phyloP scores from a whole-genome alignment of 2,797 vertebrate genomes.

The Gambusia yucatana region DNA sequence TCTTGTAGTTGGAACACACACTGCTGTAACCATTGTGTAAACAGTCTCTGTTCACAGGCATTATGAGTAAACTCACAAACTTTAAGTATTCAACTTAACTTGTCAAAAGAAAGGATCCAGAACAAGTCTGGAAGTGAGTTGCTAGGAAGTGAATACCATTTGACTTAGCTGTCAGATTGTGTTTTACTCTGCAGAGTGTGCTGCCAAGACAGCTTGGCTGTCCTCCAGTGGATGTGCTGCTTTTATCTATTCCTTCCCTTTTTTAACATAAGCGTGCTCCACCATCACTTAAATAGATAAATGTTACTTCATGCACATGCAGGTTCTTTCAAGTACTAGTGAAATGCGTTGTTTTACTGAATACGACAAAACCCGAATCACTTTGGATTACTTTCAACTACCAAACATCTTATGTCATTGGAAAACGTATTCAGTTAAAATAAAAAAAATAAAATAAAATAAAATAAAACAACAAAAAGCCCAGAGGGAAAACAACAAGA shows the following conservation, averaged over 20 bases:
- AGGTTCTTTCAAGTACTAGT: conserved; percentile 61
- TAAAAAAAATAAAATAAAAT: not conserved
- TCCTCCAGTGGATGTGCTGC: conserved; percentile 66
- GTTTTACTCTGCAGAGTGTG: conserved; percentile 66
- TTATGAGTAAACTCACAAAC: conserved; percentile 56
- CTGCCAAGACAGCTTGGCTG: conserved; percentile 63
- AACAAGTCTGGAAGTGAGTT: conserved; percentile 64
- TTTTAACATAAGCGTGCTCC: conserved; percentile 23
- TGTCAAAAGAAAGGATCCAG: conserved; percentile 61
- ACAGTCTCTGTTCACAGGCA: conserved; percentile 59
- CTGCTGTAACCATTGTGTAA: conserved; percentile 55
- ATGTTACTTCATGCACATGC: conserved; percentile 19
- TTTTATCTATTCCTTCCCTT: conserved; percentile 69
- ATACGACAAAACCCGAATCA: conserved; percentile 63
- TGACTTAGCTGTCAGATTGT: conserved; percentile 73
- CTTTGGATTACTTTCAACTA: not conserved
- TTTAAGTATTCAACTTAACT: conserved; percentile 40
- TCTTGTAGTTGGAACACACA: conserved; percentile 33
- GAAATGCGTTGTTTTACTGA: conserved; percentile 80
- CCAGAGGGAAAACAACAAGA: not conserved
- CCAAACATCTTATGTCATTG: conserved; percentile 32
- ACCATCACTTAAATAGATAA: conserved; percentile 30
- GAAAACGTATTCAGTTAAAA: conserved; percentile 22
- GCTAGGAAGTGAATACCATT: conserved; percentile 79
- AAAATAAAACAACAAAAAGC: conserved; percentile 27